These are phyloP conservation scores for Aelia acuminata DNA, from an alignment of 2,888 invertebrate genomes.

Conservation along the genomic window DNA sequence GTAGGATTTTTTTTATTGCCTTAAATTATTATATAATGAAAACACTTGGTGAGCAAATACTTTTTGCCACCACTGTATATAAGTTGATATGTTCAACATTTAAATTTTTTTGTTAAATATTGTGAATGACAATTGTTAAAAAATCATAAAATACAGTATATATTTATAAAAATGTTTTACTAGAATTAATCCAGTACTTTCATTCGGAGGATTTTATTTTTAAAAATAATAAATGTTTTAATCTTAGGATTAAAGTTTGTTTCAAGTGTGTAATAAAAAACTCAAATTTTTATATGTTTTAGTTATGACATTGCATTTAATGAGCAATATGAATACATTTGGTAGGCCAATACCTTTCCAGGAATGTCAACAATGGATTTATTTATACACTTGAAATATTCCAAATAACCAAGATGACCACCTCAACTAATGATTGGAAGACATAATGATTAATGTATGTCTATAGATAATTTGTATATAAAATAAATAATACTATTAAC, in stretches of 20 bases:
- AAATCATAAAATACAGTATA: neutral
- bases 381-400: neutral
- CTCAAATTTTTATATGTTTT: neutral
- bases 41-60: no score
- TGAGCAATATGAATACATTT: constrained; percentile 1
- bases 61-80: no score
- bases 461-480: neutral
- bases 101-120: no score
- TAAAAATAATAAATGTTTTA: neutral
- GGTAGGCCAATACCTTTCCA: neutral
- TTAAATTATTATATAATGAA: no score
- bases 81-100: no score
- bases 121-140: neutral
- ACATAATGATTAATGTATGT: neutral
- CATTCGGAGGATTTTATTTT: neutral
- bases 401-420: neutral
- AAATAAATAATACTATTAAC: neutral
- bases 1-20: no score
- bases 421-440: neutral
- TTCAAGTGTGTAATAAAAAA: neutral
- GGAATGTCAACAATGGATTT: neutral
- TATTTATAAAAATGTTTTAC: neutral
- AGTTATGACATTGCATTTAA: neutral
- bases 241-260: neutral
- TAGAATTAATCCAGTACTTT: neutral